Base-by-base conservation (phyloP, 2,797 vertebrate species). In the Tragelaphus oryx region DNA sequence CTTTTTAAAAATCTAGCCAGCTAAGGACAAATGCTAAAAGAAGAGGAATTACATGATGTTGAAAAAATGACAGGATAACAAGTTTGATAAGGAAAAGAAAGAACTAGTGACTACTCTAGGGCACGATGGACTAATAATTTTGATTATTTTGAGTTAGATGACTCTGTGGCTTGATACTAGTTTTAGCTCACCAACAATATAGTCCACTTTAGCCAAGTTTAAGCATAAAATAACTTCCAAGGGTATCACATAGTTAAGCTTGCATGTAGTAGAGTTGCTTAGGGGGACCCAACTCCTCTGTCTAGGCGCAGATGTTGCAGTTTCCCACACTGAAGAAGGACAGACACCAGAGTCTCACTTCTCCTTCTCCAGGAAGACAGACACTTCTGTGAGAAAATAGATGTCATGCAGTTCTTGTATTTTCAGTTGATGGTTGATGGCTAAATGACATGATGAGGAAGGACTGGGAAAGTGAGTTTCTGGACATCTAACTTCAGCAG, bases 221-320 rank as follows among this genome's bases (percentile, higher is more conserved):
- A 60, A 68, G n/a, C 20, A 87, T 37, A 28, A 71, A 86, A 54
- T 22, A 65, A 57, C 54, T 18, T 54, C n/a, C 30, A 5, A 11
- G 13, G 33, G 26, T 22, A 50, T 46, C 12, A 33, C 48, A 75
- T n/a, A 30, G 46, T 79, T 9, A 60, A 26, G 22, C 9, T 79
- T 46, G 3, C 17, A 17, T 4, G 17, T 12, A 46, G 52, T 76
- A 1, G 1, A 5, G 52, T 17, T 65, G 17, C 16, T 54, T 2
- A 0, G 6, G 48, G 26, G 78, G 37, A 55, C 5, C 4, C 14
- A 6, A 6, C 7, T 9, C 30, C 26, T 44, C 8, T 28, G 48
- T 20, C 48, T 37, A 30, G 16, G 5, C 7, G 13, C 11, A 59
- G 26, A 83, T 1, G 5, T 16, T 28, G 7, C 5, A 80, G 18